A percentile compares a stretch with the other conserved stretches of the same genome.
phyloP scores from a whole-genome alignment of 64 coral and sea anemone species.

The Pocillopora damicornis region DNA sequence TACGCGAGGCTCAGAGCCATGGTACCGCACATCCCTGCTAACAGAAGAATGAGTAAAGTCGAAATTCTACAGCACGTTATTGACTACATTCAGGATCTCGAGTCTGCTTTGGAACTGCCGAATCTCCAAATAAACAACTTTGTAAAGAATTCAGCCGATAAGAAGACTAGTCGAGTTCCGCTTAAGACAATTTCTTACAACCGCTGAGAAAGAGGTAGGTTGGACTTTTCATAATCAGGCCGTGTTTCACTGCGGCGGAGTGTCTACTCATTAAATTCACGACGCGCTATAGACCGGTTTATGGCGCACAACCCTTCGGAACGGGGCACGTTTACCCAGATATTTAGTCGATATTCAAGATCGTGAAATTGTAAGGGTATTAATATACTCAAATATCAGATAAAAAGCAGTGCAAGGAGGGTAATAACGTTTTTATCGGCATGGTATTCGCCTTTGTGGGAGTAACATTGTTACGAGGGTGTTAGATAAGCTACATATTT shows the following conservation, averaged over 20 bases:
- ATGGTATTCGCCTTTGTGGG: background rate
- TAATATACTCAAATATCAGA: background rate
- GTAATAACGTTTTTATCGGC: background rate
- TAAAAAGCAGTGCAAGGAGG: background rate
- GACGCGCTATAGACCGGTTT: background rate
- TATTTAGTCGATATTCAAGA: background rate
- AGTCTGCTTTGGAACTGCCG: slow-evolving; percentile 67
- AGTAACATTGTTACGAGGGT: background rate
- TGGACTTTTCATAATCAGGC: background rate
- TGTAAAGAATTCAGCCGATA: background rate
- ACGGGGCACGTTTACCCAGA: background rate
- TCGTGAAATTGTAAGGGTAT: background rate
- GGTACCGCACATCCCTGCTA: slow-evolving; percentile 57
- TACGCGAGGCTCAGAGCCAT: slow-evolving; percentile 81
- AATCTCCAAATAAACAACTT: slow-evolving; percentile 24
- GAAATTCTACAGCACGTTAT: slow-evolving; percentile 90
- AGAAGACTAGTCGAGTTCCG: slow-evolving; percentile 16
- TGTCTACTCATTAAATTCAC: background rate
- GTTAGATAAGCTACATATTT: slow-evolving; percentile 3
- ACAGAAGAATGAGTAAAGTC: slow-evolving; percentile 67
- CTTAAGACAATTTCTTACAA: slow-evolving; percentile 53
- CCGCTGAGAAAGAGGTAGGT: slow-evolving; percentile 1
- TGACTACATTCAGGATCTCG: slow-evolving; percentile 88
- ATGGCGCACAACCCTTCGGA: background rate
- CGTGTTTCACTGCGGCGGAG: background rate